Evolutionary conservation across 2,888 invertebrate species (phyloP).

Genomic region (Xylophagus ater): DNA sequence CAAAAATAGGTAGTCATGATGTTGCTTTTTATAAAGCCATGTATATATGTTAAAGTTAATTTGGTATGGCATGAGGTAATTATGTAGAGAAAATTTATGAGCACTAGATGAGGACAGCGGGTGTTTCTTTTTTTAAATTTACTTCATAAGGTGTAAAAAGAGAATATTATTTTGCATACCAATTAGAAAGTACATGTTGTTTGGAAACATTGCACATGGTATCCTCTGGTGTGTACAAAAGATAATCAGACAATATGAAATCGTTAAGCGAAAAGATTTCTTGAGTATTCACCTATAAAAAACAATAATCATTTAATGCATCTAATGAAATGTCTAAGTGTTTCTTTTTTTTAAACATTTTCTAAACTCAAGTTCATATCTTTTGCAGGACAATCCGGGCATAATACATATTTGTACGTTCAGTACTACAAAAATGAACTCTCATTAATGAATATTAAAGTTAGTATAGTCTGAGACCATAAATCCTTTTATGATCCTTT

Average conservation of each 20-base stretch:
- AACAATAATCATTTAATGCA: constrained; percentile 13
- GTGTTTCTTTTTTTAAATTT: constrained; percentile 12
- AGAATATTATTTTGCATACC: constrained; percentile 9
- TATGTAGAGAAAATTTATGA: constrained; percentile 14
- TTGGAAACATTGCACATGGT: constrained; percentile 3
- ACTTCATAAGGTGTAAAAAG: constrained; percentile 13
- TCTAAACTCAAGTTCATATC: no score
- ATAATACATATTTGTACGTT: no score
- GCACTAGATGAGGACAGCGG: constrained; percentile 7
- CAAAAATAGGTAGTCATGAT: no score
- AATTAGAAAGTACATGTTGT: constrained; percentile 8
- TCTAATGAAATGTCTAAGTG: no score
- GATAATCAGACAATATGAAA: no score
- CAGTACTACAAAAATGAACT: no score
- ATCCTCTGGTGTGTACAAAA: constrained; percentile 11
- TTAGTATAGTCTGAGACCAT: constrained; percentile 26
- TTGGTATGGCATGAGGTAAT: constrained; percentile 14
- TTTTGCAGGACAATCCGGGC: no score
- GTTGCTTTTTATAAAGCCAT: no score
- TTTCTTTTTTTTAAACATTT: no score
- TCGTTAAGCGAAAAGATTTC: no score
- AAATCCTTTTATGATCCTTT: constrained; percentile 35
- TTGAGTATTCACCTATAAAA: constrained; percentile 13
- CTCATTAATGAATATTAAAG: constrained; percentile 18
- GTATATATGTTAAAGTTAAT: constrained; percentile 15